These are phyloP conservation scores for Junonia oenone DNA, from an alignment of 2,888 invertebrate genomes.

Conservation along the genomic window DNA sequence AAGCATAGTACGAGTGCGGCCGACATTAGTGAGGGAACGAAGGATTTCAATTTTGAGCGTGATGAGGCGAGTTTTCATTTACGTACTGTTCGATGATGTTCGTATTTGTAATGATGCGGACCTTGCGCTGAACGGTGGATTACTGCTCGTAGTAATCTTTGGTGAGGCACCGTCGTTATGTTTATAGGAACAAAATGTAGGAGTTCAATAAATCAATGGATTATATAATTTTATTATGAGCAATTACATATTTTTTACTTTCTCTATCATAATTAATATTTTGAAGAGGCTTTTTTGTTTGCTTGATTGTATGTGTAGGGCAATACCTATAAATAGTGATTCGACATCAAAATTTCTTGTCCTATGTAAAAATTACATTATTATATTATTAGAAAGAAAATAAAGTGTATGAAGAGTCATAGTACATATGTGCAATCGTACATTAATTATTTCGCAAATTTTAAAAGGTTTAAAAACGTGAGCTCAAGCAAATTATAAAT, in stretches of 20 bases:
- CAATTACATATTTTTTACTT: no score
- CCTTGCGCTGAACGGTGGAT: constrained; percentile 6
- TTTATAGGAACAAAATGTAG: not conserved
- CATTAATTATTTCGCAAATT: not conserved
- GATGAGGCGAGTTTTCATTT: constrained; percentile 76
- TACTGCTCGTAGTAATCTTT: not conserved
- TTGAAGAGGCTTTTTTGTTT: no score
- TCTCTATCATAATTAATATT: no score
- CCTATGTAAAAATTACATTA: no score
- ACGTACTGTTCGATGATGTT: constrained; percentile 39
- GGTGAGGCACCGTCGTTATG: not conserved
- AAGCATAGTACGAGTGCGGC: constrained; percentile 74
- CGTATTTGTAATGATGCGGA: constrained; percentile 21
- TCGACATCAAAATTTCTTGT: no score
- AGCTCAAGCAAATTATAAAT: constrained; percentile 20
- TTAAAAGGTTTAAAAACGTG: constrained; percentile 13
- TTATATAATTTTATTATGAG: no score
- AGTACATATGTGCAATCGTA: not conserved
- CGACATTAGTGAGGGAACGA: constrained; percentile 58
- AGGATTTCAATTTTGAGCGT: constrained; percentile 80
- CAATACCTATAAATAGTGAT: no score
- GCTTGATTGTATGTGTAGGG: no score
- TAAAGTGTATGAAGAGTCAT: not conserved
- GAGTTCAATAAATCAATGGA: no score
- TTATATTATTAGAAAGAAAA: no score